Evolutionary conservation across 2,113 vertebrate species (phyloP).

Genomic region (Cebidichthys violaceus): DNA sequence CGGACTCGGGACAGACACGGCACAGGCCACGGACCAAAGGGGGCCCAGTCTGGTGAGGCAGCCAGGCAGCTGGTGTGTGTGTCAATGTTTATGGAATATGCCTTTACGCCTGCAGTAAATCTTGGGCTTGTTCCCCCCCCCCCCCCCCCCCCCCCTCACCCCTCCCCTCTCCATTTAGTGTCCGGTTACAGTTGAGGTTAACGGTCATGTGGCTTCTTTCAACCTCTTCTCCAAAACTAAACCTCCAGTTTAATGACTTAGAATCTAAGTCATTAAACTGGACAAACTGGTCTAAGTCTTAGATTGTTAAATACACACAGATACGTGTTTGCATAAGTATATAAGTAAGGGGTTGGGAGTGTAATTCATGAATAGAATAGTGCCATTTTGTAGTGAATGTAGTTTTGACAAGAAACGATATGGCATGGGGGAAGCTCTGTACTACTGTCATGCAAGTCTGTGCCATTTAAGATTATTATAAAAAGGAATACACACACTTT

Average conservation of each 20-base stretch:
- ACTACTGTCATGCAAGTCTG: neutral
- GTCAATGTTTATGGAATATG: conserved; percentile 87
- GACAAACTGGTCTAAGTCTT: too few species aligned
- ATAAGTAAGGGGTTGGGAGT: neutral
- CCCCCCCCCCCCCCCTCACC: neutral
- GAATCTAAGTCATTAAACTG: too few species aligned
- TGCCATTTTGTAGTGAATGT: neutral
- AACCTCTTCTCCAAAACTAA: conserved; percentile 15
- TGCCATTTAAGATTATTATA: neutral
- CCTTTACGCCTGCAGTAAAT: conserved; percentile 83
- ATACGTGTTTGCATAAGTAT: neutral
- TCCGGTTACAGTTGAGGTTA: conserved; percentile 67
- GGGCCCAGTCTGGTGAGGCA: conserved; percentile 43
- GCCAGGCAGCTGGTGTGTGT: conserved; percentile 81
- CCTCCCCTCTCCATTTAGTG: conserved; percentile 31
- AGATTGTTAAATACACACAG: conserved; percentile 11
- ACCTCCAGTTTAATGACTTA: conserved; percentile 1
- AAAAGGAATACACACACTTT: neutral
- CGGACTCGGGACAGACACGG: conserved; percentile 61
- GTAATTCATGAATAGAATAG: neutral
- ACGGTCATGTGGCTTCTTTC: conserved; percentile 59
- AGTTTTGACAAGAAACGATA: neutral
- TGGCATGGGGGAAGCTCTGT: neutral
- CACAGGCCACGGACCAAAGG: conserved; percentile 55
- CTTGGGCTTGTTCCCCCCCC: conserved; percentile 68